Conservation (phyloP, 2,888 invertebrate genomes). For the Xanthia icteritia region DNA sequence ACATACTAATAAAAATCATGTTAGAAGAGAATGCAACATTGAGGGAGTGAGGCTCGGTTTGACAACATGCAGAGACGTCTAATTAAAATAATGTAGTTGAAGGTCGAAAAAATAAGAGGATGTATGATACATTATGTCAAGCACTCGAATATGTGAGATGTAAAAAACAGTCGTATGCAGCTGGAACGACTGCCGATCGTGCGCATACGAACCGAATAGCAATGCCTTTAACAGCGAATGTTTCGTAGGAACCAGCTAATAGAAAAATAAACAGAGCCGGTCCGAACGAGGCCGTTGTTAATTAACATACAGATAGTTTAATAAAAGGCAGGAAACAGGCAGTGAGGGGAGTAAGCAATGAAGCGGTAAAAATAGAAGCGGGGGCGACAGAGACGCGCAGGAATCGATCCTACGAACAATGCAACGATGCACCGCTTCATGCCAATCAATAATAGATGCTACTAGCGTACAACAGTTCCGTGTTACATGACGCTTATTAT, state of each 20-base stretch:
- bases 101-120: conserved; percentile 86
- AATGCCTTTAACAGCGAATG: conserved; percentile 79
- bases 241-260: conserved; percentile 82
- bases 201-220: conserved; percentile 67
- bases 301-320: conserved; percentile 90
- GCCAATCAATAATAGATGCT: conserved; percentile 86
- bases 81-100: conserved; percentile 86
- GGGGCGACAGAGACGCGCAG: conserved; percentile 84
- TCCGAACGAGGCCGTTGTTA: conserved; percentile 87
- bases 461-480: conserved; percentile 63
- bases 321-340: conserved; percentile 90
- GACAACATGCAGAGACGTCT: conserved; percentile 86
- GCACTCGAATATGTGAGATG: conserved; percentile 46
- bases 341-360: conserved; percentile 89
- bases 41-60: conserved; percentile 82
- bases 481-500: conserved; percentile 38
- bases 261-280: conserved; percentile 86
- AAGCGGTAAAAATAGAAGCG: conserved; percentile 90
- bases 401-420: conserved; percentile 87
- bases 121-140: conserved; percentile 69
- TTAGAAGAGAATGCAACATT: conserved; percentile 79
- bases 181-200: conserved; percentile 61
- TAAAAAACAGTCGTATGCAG: conserved; percentile 64
- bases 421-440: conserved; percentile 81
- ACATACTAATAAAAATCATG: conserved; percentile 75